phyloP scores from a whole-genome alignment of 1,140 invertebrate genomes.

The Zaprionus inermis region DNA sequence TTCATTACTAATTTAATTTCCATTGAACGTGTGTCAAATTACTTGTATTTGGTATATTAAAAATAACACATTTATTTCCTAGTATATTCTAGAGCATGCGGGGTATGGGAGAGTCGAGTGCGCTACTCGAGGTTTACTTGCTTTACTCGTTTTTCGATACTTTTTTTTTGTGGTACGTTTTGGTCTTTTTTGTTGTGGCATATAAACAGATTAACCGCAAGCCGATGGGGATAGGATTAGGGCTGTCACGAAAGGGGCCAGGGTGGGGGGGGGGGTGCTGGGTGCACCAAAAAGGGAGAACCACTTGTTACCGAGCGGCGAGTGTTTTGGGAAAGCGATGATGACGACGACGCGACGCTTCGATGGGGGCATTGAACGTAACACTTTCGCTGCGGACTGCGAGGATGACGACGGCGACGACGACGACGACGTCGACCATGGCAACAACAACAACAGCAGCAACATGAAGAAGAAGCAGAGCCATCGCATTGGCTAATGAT shows the following conservation, averaged over 20 bases:
- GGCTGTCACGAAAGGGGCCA: not conserved
- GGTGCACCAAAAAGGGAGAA: slow-evolving; percentile 42
- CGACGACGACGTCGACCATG: slow-evolving; percentile 18
- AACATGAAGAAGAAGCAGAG: not conserved
- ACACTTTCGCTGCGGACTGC: slow-evolving; percentile 67
- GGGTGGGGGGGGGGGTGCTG: not conserved
- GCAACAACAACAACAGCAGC: slow-evolving; percentile 21
- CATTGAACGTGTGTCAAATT: no score
- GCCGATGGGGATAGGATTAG: slow-evolving; percentile 11
- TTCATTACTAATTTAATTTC: no score
- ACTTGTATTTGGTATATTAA: no score
- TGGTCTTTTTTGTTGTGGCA: slow-evolving; percentile 27
- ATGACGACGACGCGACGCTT: slow-evolving; percentile 34
- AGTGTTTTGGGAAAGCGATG: slow-evolving; percentile 74
- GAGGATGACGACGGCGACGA: slow-evolving; percentile 28
- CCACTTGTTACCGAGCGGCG: slow-evolving; percentile 67
- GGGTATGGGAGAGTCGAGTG: not conserved
- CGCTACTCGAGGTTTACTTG: not conserved
- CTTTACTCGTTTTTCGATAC: slow-evolving; percentile 5
- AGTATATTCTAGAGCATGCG: no score
- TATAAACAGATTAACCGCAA: slow-evolving; percentile 57
- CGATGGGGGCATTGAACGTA: slow-evolving; percentile 75
- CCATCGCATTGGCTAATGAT: slow-evolving; percentile 71
- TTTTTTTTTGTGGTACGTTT: slow-evolving; percentile 4
- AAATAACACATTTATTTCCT: no score